These are phyloP conservation scores for Alcedo quadribrachys DNA, from an alignment of 2,797 vertebrate genomes.

Conservation along the genomic window DNA sequence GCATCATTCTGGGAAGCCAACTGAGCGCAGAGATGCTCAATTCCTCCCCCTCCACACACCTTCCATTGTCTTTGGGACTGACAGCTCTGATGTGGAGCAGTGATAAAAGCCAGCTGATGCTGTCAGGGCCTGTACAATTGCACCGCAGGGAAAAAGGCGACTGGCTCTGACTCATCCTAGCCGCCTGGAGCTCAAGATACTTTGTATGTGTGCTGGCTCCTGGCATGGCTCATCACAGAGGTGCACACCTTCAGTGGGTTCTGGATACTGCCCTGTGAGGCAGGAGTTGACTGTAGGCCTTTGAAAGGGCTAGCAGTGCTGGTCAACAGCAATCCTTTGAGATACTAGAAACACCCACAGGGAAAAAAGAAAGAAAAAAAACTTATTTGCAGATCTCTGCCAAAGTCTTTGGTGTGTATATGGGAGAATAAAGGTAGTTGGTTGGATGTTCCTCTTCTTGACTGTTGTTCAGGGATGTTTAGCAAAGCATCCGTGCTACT, in stretches of 20 bases:
- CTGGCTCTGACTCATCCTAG: constrained; percentile 57
- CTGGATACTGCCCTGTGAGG: neutral
- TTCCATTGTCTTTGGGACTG: constrained; percentile 65
- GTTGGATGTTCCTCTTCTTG: neutral
- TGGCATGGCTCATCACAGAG: neutral
- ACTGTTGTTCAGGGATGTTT: neutral
- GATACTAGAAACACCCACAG: neutral
- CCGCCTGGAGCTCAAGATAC: constrained; percentile 21
- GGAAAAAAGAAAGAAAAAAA: rapidly evolving
- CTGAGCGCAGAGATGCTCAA: constrained; percentile 25
- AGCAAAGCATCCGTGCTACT: neutral
- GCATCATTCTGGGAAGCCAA: constrained; percentile 42
- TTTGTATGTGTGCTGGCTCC: neutral
- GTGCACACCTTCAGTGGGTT: rapidly evolving
- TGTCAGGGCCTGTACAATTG: constrained; percentile 61
- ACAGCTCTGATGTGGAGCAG: constrained; percentile 61
- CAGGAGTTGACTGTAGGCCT: neutral
- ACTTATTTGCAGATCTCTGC: neutral
- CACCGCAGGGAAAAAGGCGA: constrained; percentile 62
- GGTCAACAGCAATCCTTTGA: neutral
- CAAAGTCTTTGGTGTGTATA: neutral
- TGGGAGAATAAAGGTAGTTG: neutral
- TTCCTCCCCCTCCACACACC: constrained; percentile 66
- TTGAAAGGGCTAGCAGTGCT: neutral
- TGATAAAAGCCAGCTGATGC: constrained; percentile 66